Conservation (phyloP, 2,113 vertebrate genomes). For the Dicrurus megarhynchus region DNA sequence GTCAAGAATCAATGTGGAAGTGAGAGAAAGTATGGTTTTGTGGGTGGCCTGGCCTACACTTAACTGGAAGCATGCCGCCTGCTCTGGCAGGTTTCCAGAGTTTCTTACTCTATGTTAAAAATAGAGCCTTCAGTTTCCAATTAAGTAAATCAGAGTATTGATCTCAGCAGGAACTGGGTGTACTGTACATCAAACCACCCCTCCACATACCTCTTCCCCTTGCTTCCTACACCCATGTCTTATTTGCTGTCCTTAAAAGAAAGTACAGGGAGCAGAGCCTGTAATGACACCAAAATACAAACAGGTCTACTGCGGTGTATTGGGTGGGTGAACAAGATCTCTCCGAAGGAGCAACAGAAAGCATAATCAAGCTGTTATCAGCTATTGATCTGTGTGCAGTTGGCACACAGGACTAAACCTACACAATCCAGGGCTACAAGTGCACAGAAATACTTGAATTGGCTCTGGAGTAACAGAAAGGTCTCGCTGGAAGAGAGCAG, state of each 20-base stretch:
- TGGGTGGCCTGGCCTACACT: background rate
- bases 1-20: background rate
- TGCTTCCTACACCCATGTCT: background rate
- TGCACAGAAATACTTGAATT: background rate
- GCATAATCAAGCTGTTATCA: background rate
- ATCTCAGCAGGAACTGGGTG: background rate
- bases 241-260: background rate
- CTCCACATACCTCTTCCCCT: background rate
- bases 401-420: background rate
- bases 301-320: accelerated
- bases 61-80: background rate
- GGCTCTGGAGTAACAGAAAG: background rate
- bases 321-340: background rate
- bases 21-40: background rate
- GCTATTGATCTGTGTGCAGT: background rate
- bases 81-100: background rate
- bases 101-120: background rate
- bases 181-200: background rate
- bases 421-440: background rate
- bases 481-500: background rate
- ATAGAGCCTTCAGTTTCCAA: background rate
- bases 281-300: accelerated
- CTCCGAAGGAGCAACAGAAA: background rate
- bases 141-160: background rate
- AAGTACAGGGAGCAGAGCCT: background rate